phyloP scores from a whole-genome alignment of 2,797 vertebrate species.

The Eleutherodactylus coqui region DNA sequence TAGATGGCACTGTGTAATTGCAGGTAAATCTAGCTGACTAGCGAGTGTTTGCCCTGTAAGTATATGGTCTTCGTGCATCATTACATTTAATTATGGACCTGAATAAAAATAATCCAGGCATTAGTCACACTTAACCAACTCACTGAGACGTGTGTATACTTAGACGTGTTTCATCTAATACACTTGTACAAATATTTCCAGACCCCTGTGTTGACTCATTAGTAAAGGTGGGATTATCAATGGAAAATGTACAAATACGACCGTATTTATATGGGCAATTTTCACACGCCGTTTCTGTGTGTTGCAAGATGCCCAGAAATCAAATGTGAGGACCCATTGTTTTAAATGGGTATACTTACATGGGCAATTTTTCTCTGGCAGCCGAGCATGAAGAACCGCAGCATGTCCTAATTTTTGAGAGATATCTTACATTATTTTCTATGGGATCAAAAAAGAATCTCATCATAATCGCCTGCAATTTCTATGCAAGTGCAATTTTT shows the following conservation, averaged over 20 bases:
- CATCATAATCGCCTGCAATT: too few relatives aligned
- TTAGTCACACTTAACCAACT: conserved; percentile 43
- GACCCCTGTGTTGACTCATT: neutral
- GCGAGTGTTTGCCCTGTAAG: neutral
- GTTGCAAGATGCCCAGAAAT: too few relatives aligned
- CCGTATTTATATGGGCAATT: too few relatives aligned
- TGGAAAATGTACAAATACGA: neutral
- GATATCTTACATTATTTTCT: too few relatives aligned
- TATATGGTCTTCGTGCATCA: conserved; percentile 13
- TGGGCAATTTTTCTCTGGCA: too few relatives aligned
- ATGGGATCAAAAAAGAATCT: too few relatives aligned
- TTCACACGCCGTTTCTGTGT: too few relatives aligned
- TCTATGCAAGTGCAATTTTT: too few relatives aligned
- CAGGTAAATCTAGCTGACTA: neutral
- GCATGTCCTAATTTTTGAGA: too few relatives aligned
- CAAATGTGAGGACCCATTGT: too few relatives aligned
- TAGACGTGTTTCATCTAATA: neutral
- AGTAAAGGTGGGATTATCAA: neutral
- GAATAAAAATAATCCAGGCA: conserved; percentile 27
- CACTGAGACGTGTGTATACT: neutral
- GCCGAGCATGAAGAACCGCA: too few relatives aligned
- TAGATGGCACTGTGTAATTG: conserved; percentile 47
- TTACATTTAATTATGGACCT: conserved; percentile 37
- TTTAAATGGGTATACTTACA: too few relatives aligned
- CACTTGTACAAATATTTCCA: neutral